Base-by-base conservation (phyloP, 2,113 vertebrate genomes). In the Chroicocephalus ridibundus region DNA sequence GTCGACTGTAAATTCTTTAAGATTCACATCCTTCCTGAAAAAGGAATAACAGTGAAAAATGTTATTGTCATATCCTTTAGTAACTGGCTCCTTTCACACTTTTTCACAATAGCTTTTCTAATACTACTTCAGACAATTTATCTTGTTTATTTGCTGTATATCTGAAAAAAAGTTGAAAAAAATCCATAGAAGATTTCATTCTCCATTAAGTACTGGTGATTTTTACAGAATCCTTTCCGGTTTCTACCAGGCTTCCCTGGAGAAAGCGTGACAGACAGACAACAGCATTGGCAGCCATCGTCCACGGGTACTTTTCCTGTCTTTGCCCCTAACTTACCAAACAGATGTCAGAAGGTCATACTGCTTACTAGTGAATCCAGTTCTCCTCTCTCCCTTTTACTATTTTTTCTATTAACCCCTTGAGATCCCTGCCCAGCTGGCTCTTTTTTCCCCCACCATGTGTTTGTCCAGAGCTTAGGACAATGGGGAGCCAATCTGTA, bases 1-100 rank as follows among this genome's bases (percentile, higher is more conserved):
- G 34, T 98, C 98, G 47, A 98, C 97, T 88, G 99, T 97, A 65
- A 98, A 98, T 84, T 99, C 99, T 10, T 98, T 98, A 10, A 98
- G 93, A 64, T 98, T 98, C 80, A 98, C 94, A 5, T 98, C 98
- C 88, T 98, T 98, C 96, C 99, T 99, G 98, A 5, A 87, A 78
- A 94, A 58, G 36, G 52, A 74, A 25, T 3, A 47, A 88, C 14
- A 82, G 81, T 18, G 32, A 31, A 26, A 86, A 90, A 61, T 13
- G 3, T 1, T 3, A 3, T 22, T 84, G 29, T 24, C 16, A 40
- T 52, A 77, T 64, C 19, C 34, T 93, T 86, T 52, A 54, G 62
- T 11, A 54, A 52, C 36, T 57, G n/a, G 2, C 36, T 71, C 32
- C 10, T 93, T 51, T 31, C 84, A 84, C 20, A 15, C 5, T 70